Base-by-base conservation (phyloP, 2,113 vertebrate species). In the Macroglossus sobrinus region DNA sequence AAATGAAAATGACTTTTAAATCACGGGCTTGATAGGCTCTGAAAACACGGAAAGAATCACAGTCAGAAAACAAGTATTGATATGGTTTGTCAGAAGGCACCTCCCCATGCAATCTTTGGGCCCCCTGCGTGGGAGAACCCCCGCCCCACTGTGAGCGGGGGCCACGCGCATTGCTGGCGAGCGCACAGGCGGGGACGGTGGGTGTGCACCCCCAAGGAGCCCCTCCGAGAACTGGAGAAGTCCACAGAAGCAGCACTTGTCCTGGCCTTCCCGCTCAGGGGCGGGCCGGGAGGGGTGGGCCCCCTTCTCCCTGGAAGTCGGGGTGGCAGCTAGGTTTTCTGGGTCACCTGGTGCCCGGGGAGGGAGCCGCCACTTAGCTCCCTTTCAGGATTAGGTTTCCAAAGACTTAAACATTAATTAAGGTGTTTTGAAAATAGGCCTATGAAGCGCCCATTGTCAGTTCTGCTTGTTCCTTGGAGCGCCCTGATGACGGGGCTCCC, bases 341-440 rank as follows among this genome's bases (percentile, higher is more conserved):
- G 30, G 81, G 72, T 90, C 91, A 82, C 15, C 75, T 91, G 66
- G 50, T 78, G 13, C 50, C 50, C 74, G 33, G 55, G 82, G 57
- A 96, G 57, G 12, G 40, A 92, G 66, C 45, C 24, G 33, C 64
- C 78, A 64, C 38, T 64, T 81, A 57, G 64, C 75, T 93, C n/a
- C 75, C 43, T 93, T 94, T 95, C 28, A 63, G 45, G 61, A 79
- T 95, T 95, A 74, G 47, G 95, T 94, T 96, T 93, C 76, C 78
- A 85, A 93, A 89, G 11, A 90, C 40, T 93, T 75, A 50, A 69
- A 93, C 53, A 57, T 76, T 76, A 93, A 95, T 90, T 88, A 74
- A 78, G 81, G 66, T 82, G 40, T 95, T 97, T 94, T 96, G 66
- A 94, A 97, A 96, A 93, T 66, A 95, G 57, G 68, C 33, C 33